Percentiles rank a stretch among this genome's conserved stretches.
Evolutionary conservation across 1,140 invertebrate genomes (phyloP).

Genomic region (Calycopis cecrops): DNA sequence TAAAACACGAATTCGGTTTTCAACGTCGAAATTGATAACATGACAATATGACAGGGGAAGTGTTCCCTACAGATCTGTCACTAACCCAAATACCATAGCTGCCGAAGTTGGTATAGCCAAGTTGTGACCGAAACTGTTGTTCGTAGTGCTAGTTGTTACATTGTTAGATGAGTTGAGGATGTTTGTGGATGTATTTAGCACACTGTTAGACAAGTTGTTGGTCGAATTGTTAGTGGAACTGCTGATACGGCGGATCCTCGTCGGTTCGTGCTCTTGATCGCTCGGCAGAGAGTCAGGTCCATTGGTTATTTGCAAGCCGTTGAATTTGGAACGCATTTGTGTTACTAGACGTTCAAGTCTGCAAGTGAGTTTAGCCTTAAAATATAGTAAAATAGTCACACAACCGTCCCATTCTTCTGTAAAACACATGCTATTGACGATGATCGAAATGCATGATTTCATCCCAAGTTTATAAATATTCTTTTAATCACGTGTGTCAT

Average conservation of each 20-base stretch:
- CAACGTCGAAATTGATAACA: conserved; percentile 31
- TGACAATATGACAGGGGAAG: conserved; percentile 48
- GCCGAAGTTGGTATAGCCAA: conserved; percentile 12
- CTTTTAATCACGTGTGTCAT: conserved; percentile 2
- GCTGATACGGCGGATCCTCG: conserved; percentile 45
- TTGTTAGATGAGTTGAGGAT: conserved; percentile 11
- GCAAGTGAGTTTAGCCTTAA: conserved; percentile 41
- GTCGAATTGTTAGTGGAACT: conserved; percentile 48
- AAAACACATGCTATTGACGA: too few species aligned
- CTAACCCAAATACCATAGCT: conserved; percentile 65
- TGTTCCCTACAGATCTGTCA: conserved; percentile 74
- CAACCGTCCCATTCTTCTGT: not conserved
- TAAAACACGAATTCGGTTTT: conserved; percentile 32
- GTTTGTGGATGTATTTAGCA: conserved; percentile 18
- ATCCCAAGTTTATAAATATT: not conserved
- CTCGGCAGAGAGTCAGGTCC: conserved; percentile 55
- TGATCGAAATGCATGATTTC: too few species aligned
- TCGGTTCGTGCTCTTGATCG: conserved; percentile 50
- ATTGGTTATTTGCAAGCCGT: conserved; percentile 49
- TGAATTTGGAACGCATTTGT: conserved; percentile 68
- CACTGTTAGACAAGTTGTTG: conserved; percentile 19
- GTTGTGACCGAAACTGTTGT: not conserved
- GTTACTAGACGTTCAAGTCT: conserved; percentile 71
- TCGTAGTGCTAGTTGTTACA: conserved; percentile 1
- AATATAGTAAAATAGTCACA: conserved; percentile 26